phyloP scores from a whole-genome alignment of 2,113 vertebrate genomes.

The Chionomys nivalis region DNA sequence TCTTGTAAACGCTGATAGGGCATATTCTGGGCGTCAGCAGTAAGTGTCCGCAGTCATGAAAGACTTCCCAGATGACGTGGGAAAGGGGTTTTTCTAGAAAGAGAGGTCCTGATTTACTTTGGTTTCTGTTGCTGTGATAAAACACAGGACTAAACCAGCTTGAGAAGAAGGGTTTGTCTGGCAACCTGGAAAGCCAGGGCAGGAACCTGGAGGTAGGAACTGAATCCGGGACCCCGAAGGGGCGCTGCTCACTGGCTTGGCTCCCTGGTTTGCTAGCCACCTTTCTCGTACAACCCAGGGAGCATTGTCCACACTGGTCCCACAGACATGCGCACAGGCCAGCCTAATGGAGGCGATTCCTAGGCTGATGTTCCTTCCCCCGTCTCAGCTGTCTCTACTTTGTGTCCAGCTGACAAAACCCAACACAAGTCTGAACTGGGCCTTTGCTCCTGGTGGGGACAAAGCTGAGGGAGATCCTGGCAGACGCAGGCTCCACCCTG shows the following conservation, averaged over 20 bases:
- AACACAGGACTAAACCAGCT: neutral
- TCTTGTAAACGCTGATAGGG: neutral
- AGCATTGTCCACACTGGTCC: neutral
- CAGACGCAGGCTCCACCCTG: neutral
- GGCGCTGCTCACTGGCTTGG: neutral
- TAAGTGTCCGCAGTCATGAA: neutral
- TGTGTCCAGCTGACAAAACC: neutral
- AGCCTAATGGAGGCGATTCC: neutral
- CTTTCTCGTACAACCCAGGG: neutral
- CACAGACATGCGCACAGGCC: neutral
- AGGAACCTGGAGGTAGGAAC: neutral
- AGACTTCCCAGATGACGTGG: accelerated
- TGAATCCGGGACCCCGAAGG: neutral
- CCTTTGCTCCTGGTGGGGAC: neutral
- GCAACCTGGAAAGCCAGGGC: neutral
- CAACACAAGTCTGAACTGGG: too few species aligned
- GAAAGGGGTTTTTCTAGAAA: neutral
- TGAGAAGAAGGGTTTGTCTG: neutral
- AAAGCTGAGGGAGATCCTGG: accelerated
- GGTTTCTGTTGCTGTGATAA: neutral
- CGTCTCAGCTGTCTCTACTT: too few species aligned
- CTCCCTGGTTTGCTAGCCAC: neutral
- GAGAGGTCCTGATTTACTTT: neutral
- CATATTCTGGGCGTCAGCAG: neutral
- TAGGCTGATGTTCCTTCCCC: neutral